Evolutionary conservation across 1,140 invertebrate genomes (phyloP).

Genomic region (Calephelis virginiensis): DNA sequence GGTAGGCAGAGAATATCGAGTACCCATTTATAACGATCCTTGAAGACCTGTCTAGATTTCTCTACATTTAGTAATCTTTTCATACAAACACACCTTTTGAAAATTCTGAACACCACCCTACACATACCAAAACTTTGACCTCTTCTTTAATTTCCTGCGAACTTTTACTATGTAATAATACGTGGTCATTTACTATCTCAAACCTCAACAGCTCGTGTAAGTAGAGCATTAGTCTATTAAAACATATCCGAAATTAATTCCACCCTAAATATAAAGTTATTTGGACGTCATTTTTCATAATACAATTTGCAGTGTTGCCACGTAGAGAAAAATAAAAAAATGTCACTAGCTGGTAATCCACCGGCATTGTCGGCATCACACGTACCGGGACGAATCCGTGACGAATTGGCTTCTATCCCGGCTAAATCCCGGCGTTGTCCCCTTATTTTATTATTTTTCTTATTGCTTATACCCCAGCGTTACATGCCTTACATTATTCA

Average conservation of each 20-base stretch:
- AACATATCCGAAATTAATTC: neutral
- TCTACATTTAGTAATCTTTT: no score
- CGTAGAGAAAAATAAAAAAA: conserved; percentile 26
- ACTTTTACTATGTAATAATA: no score
- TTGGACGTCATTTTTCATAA: neutral
- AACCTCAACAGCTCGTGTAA: no score
- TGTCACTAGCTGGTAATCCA: conserved; percentile 42
- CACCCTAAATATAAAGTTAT: neutral
- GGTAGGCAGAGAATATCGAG: no score
- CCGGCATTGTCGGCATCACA: conserved; percentile 32
- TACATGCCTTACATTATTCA: conserved; percentile 63
- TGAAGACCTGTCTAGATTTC: no score
- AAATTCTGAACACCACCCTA: no score
- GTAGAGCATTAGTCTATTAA: neutral
- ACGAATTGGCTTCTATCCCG: conserved; percentile 57
- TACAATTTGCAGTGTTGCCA: conserved; percentile 26
- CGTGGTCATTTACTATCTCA: no score
- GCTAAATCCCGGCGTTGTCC: conserved; percentile 55
- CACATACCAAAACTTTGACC: no score
- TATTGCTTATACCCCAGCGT: conserved; percentile 34
- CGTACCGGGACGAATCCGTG: conserved; percentile 56
- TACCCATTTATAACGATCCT: no score
- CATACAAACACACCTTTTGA: no score
- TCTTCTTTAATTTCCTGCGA: no score
- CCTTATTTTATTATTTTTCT: conserved; percentile 63